Conservation (phyloP, 2,888 invertebrate species). For the Antheraea yamamai region DNA sequence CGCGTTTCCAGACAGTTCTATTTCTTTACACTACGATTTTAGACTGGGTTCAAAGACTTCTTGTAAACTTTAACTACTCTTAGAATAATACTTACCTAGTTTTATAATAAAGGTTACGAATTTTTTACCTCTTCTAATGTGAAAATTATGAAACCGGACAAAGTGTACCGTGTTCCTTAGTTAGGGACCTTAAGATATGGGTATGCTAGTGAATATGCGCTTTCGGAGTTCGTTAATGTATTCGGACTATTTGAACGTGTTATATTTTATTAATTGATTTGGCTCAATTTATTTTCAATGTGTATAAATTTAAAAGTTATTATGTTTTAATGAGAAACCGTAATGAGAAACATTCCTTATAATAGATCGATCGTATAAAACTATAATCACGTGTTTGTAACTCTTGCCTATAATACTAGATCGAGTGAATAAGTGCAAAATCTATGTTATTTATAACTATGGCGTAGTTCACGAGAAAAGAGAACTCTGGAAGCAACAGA, state of each 20-base stretch:
- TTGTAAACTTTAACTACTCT: slow-evolving; percentile 10
- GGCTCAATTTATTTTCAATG: background rate
- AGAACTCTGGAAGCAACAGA: background rate
- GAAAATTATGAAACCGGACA: background rate
- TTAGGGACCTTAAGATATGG: background rate
- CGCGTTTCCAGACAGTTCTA: slow-evolving; percentile 9
- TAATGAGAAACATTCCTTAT: background rate
- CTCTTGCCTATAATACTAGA: background rate
- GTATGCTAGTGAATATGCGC: background rate
- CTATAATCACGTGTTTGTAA: background rate
- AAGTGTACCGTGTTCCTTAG: background rate
- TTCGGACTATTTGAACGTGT: background rate
- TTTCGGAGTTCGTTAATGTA: background rate
- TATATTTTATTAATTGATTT: no score
- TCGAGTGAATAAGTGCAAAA: background rate
- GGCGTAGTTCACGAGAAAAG: background rate
- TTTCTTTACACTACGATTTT: slow-evolving; percentile 4
- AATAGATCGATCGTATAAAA: background rate
- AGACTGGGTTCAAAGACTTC: background rate
- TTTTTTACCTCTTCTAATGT: background rate
- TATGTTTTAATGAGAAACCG: background rate
- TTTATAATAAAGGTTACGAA: background rate
- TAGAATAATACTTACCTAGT: background rate
- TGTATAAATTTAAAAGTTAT: background rate
- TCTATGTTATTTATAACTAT: background rate